A percentile compares a stretch with the other conserved stretches of the same genome.
These are phyloP conservation scores for Cantharis lateralis DNA, from an alignment of 2,888 invertebrate genomes.

Conservation along the genomic window DNA sequence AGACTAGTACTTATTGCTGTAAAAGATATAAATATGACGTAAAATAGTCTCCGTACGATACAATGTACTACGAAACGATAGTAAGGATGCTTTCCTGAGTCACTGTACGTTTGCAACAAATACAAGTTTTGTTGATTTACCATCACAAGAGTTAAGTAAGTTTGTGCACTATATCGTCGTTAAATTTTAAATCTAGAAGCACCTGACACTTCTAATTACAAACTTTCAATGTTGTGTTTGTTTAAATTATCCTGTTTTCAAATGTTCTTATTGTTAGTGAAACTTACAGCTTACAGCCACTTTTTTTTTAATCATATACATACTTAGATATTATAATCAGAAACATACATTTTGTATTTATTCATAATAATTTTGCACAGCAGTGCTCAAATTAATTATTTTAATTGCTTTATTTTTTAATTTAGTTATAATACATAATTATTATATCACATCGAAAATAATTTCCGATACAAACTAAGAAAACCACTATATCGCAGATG, in stretches of 20 bases:
- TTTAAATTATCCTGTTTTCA: conserved; percentile 12
- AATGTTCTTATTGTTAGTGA: background rate
- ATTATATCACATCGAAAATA: too few relatives aligned
- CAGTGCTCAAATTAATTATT: background rate
- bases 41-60: too few relatives aligned
- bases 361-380: background rate
- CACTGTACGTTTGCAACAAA: background rate
- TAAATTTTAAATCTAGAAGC: conserved; percentile 23
- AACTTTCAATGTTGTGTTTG: conserved; percentile 12
- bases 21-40: too few relatives aligned
- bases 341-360: background rate
- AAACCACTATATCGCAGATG: too few relatives aligned
- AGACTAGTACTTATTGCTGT: too few relatives aligned
- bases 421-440: too few relatives aligned
- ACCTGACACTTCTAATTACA: conserved; percentile 22
- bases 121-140: background rate
- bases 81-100: too few relatives aligned
- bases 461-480: too few relatives aligned
- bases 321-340: background rate
- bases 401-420: background rate
- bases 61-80: too few relatives aligned
- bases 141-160: conserved; percentile 6
- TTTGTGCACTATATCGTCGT: conserved; percentile 19
- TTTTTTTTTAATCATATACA: background rate
- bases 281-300: background rate